Evolutionary conservation across 1,140 invertebrate genomes (phyloP), one percentile per base, ranked within the genome.

Genomic region (Drosophila ficusphila): DNA sequence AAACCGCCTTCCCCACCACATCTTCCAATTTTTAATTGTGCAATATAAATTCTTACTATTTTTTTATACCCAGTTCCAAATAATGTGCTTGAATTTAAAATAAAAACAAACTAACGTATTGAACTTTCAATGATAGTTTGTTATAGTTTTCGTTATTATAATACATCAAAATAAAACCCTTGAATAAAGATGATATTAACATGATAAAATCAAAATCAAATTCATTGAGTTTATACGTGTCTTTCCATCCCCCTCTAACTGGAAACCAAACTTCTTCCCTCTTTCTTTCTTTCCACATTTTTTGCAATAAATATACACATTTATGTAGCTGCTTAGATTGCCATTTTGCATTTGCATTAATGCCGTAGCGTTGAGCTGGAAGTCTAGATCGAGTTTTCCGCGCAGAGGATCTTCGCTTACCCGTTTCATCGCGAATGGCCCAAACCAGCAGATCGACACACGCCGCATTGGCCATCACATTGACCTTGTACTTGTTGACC

Each of bases 381-480:
- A 19, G 41, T 19, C 5, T 6, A 42, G 41, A 39, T 29, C n/a
- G 46, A 14, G 47, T 21, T n/a, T n/a, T 64, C 25, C 19, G 3
- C 3, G 19, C 7, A 7, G 12, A 16, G 27, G 34, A 8, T 33
- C 4, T 34, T 27, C 53, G 86, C 91, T 92, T 92, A 99, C 98
- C 98, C 81, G 97, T 97, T 93, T 99, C 98, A 92, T 99, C 98
- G 1, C 96, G 95, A 76, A 98, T 98, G 8, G 98, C 97, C 98
- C 98, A 99, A 23, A 99, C 98, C 2, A 99, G 93, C 0, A 99
- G 94, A 92, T 99, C 98, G 1, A 99, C 97, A 92, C 98, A 99
- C 11, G 98, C 97, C 2, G 98, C 98, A 93, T 99, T 99, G 0
- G 97, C 97, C 94, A 98, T 97, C 0, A 99, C 97, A 90, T 98